A percentile compares a stretch with the other conserved stretches of the same genome.
phyloP scores from a whole-genome alignment of 2,797 vertebrate genomes.

The Steatocranus sp. region DNA sequence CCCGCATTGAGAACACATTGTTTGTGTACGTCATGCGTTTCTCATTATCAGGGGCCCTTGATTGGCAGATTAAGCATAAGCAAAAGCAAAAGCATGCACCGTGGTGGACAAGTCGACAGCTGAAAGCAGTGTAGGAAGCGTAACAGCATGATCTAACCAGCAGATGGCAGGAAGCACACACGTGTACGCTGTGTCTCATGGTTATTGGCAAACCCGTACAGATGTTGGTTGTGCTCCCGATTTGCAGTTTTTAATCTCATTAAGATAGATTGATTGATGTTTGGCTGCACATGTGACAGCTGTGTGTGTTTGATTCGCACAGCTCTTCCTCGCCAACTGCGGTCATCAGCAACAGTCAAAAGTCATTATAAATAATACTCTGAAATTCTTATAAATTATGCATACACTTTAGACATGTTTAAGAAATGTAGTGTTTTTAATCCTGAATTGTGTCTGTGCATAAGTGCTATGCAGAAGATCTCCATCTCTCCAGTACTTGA shows the following conservation, averaged over 20 bases:
- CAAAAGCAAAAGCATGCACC: not conserved
- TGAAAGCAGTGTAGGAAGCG: not conserved
- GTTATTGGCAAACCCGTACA: not conserved
- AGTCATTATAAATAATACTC: not conserved
- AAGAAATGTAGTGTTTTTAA: not conserved
- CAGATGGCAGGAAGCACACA: slow-evolving; percentile 67
- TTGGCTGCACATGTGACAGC: slow-evolving; percentile 6
- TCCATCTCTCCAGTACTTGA: not conserved
- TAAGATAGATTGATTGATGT: not conserved
- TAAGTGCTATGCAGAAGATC: not conserved
- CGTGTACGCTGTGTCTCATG: not conserved
- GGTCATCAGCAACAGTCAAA: not conserved
- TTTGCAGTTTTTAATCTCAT: slow-evolving; percentile 12
- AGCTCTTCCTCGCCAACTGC: not conserved
- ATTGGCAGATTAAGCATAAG: slow-evolving; percentile 9
- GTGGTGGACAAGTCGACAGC: not conserved
- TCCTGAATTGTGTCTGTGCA: not conserved
- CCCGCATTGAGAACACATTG: slow-evolving; percentile 12
- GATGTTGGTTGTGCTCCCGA: slow-evolving; percentile 8
- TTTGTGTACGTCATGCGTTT: slow-evolving; percentile 31
- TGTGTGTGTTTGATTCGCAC: not conserved
- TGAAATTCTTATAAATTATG: not conserved
- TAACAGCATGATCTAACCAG: slow-evolving; percentile 34
- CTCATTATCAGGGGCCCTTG: slow-evolving; percentile 9
- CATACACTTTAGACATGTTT: not conserved